Base-by-base conservation (phyloP, 1,140 invertebrate genomes). In the Cryptotermes secundus region DNA sequence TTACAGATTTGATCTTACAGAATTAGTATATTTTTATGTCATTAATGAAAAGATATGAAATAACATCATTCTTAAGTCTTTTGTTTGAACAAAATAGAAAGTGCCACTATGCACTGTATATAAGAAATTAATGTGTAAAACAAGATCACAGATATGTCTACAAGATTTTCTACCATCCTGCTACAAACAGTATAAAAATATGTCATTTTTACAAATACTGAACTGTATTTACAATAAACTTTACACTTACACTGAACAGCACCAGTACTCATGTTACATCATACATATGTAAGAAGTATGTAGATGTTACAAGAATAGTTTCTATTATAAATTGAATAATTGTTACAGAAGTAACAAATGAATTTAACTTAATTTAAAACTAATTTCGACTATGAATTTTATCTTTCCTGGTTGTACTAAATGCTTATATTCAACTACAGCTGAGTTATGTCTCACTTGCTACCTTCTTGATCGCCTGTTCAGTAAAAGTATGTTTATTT, bases 131-230 rank as follows among this genome's bases (percentile, higher is more conserved):
- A 19, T 49, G 22, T 19, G 22, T 49, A 12, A 49, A 49, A 49
- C 26, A 72, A 59, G 53, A 72, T 72, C 59, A 72, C 59, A 72
- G 59, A 72, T n/a, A 72, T 12, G 10, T 31, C 59, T 72, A 72
- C 59, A 72, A 72, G 59, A 72, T 31, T 14, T 72, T 31, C 59
- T 31, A 72, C n/a, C 59, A 72, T 26, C 31, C 59, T 19, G 59
- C 31, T 31, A 72, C n/a, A 72, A 72, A 14, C 6, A 72, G 31
- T 72, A 31, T 72, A 26, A 72, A n/a, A 49, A 49, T 49, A 49
- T 72, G 26, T 72, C n/a, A n/a, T 72, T 72, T 59, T 72, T 72
- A 72, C n/a, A 31, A 72, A 72, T 72, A 72, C 59, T 72, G 59
- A 72, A 26, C 26, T 72, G 59, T 72, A 72, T 72, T 72, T 72